Percentiles rank a stretch among this genome's conserved stretches.
phyloP scores from a whole-genome alignment of 2,113 vertebrate species.

The Engystomops pustulosus region DNA sequence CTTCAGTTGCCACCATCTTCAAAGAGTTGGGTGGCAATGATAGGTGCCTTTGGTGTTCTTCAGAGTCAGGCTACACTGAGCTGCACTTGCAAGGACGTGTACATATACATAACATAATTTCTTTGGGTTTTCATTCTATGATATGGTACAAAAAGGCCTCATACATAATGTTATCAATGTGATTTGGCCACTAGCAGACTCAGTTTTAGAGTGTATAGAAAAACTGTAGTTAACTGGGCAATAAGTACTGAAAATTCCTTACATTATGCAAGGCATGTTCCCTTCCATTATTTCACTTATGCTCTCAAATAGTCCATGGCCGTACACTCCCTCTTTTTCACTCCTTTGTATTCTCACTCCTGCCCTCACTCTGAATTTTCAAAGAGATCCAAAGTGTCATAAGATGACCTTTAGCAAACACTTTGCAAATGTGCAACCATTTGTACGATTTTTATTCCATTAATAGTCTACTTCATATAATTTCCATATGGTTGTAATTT shows the following conservation, averaged over 20 bases:
- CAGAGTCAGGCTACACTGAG: too few relatives aligned
- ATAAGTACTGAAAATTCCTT: neutral
- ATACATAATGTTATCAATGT: too few relatives aligned
- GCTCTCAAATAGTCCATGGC: neutral
- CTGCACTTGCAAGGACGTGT: too few relatives aligned
- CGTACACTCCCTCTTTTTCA: neutral
- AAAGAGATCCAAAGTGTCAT: constrained; percentile 44
- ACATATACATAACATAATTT: too few relatives aligned
- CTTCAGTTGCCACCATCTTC: too few relatives aligned
- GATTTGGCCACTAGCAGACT: too few relatives aligned
- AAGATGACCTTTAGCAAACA: constrained; percentile 58
- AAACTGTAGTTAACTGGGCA: too few relatives aligned
- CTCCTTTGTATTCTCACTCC: constrained; percentile 28
- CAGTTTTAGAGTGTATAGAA: too few relatives aligned
- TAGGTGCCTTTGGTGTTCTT: too few relatives aligned
- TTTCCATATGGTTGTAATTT: constrained; percentile 55
- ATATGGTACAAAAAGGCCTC: too few relatives aligned
- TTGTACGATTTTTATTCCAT: constrained; percentile 51
- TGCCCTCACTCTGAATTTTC: constrained; percentile 4
- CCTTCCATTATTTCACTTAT: neutral
- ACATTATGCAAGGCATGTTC: neutral
- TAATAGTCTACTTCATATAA: constrained; percentile 43
- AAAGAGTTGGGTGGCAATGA: too few relatives aligned
- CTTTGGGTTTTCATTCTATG: too few relatives aligned
- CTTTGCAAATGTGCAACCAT: constrained; percentile 55